Evolutionary conservation across 2,888 invertebrate species (phyloP).

Genomic region (Clitarchus hookeri): DNA sequence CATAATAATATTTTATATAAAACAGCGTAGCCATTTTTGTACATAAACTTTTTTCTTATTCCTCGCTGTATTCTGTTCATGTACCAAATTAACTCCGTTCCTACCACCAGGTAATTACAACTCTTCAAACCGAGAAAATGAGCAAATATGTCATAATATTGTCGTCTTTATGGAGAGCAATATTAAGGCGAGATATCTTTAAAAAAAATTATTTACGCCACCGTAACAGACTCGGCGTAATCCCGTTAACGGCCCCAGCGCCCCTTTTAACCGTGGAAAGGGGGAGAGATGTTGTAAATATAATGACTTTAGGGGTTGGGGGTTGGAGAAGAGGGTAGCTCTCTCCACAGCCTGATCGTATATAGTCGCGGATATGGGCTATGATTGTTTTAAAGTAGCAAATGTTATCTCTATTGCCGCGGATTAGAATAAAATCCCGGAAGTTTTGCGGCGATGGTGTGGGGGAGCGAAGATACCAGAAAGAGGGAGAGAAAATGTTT

Average conservation of each 20-base stretch:
- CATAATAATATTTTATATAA: too few species aligned
- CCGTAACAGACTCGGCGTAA: conserved; percentile 32
- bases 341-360: conserved; percentile 3
- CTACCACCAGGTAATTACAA: conserved; percentile 32
- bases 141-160: conserved; percentile 37
- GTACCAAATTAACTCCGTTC: not conserved
- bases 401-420: conserved; percentile 39
- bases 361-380: conserved; percentile 24
- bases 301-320: conserved; percentile 27
- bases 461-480: not conserved
- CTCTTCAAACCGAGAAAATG: conserved; percentile 36
- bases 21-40: too few species aligned
- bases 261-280: not conserved
- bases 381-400: conserved; percentile 38
- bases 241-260: conserved; percentile 32
- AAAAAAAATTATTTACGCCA: conserved; percentile 34
- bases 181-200: conserved; percentile 33
- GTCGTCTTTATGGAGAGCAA: conserved; percentile 34
- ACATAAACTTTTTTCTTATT: not conserved
- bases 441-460: conserved; percentile 22
- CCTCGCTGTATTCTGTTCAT: not conserved
- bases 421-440: conserved; percentile 38
- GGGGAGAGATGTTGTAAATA: conserved; percentile 23
- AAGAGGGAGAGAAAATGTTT: conserved; percentile 5
- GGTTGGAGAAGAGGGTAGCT: conserved; percentile 12